Base-by-base conservation (phyloP, 2,113 vertebrate species). In the Oncorhynchus tshawytscha region DNA sequence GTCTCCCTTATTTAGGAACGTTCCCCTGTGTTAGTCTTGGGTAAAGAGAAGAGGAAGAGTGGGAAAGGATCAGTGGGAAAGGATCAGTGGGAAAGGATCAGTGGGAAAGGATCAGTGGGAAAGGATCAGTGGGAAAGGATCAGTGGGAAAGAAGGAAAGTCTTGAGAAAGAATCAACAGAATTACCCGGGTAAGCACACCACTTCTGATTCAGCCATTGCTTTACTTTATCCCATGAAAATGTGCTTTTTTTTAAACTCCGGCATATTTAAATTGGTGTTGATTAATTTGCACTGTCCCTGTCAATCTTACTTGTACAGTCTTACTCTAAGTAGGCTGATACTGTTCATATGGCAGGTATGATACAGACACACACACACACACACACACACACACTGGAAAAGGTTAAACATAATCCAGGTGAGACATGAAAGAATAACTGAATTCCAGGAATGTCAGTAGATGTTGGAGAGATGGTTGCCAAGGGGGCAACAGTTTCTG, bases 1-100 rank as follows among this genome's bases (percentile, higher is more conserved):
- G 25, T 39, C 74, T 78, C 54, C 66, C 64, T 76, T 77, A 84
- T 85, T 80, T 73, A 81, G 72, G 81, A 73, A n/a, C 31, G 39
- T 18, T 18, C 68, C 31, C 71, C 22, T 81, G 57, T 24, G 73
- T 74, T 77, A 66, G 59, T 22, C 45, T 66, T 72, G 67, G 2
- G 39, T 29, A 45, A 66, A 27, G 65, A 16, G 65, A 31, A 25
- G 29, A 67, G 67, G 66, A 29, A 24, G 13, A 31, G 66, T 31
- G 66, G 66, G 25, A 9, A 27, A 31, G 29, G 66, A 67, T 29
- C 6, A 31, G 6, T 18, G 25, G 66, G 25, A 31, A 67, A 16
- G 25, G 66, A 67, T 29, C 6, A 31, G 6, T 18, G 25, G 66
- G 25, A 31, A 67, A 16, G 25, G 66, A 67, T 29, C 6, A 31